A percentile compares a stretch with the other conserved stretches of the same genome.
Evolutionary conservation across 1,140 invertebrate genomes (phyloP).

Genomic region (Bombus impatiens): DNA sequence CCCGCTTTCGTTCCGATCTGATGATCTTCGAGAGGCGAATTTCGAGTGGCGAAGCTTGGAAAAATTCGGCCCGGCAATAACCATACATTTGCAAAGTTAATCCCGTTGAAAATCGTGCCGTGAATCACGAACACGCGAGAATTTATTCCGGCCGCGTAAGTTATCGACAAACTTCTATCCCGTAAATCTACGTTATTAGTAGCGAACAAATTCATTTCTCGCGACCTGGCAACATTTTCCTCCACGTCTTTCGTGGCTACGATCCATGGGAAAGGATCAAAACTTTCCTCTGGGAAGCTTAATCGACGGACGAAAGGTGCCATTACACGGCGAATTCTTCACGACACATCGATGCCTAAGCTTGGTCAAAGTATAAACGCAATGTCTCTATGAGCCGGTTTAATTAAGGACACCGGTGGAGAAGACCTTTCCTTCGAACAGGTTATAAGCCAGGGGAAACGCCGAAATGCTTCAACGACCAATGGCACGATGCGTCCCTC

Average conservation of each 20-base stretch:
- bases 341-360: conserved; percentile 21
- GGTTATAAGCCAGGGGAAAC: conserved; percentile 64
- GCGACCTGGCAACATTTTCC: background rate
- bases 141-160: conserved; percentile 14
- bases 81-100: conserved; percentile 28
- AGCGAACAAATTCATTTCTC: conserved; percentile 3
- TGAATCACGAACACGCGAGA: background rate
- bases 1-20: background rate
- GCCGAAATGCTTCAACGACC: conserved; percentile 53
- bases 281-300: conserved; percentile 15
- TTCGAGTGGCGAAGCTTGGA: background rate
- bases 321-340: conserved; percentile 22
- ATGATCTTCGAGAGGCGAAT: background rate
- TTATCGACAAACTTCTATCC: conserved; percentile 5
- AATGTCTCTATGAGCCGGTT: conserved; percentile 44
- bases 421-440: conserved; percentile 56
- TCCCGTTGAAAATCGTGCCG: conserved; percentile 7
- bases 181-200: conserved; percentile 13
- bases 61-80: conserved; percentile 16
- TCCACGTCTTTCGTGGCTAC: conserved; percentile 10
- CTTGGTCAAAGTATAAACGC: conserved; percentile 21
- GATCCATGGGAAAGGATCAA: background rate
- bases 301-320: conserved; percentile 24
- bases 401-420: conserved; percentile 63
- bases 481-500: conserved; percentile 27